phyloP scores from a whole-genome alignment of 2,797 vertebrate genomes.

The Heteromormyrus szaboi region DNA sequence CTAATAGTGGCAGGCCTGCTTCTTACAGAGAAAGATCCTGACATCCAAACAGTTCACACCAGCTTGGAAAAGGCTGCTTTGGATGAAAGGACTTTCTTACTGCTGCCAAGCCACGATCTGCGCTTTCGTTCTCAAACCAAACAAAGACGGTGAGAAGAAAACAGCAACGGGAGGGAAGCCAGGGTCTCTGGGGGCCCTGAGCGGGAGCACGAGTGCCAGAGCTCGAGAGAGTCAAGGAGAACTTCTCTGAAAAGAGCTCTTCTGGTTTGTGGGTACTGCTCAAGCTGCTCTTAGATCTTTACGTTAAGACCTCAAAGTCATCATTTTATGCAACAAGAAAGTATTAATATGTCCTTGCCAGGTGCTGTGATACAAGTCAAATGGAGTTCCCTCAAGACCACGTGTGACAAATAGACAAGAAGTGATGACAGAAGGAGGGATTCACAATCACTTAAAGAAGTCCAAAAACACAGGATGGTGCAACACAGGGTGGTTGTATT shows the following conservation, averaged over 20 bases:
- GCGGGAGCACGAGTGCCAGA: not conserved
- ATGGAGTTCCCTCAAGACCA: not conserved
- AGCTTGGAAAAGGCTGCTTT: constrained; percentile 6
- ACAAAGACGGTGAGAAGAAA: constrained; percentile 3
- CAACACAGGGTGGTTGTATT: not conserved
- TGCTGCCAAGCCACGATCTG: not conserved
- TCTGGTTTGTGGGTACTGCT: not conserved
- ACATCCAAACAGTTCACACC: not conserved
- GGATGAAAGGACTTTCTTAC: not conserved
- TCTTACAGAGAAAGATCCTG: constrained; percentile 37
- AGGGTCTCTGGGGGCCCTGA: not conserved
- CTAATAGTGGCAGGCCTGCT: constrained; percentile 32
- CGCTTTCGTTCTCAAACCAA: not conserved
- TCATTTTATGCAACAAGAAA: constrained; percentile 2
- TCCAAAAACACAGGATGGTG: not conserved
- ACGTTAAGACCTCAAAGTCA: not conserved
- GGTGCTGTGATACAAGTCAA: not conserved
- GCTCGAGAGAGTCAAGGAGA: not conserved
- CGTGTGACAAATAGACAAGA: not conserved
- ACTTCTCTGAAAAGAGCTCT: not conserved
- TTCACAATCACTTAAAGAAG: not conserved
- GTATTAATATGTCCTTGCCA: not conserved
- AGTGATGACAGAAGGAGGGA: not conserved
- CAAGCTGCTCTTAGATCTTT: not conserved
- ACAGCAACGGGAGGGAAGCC: not conserved